Evolutionary conservation across 2,797 vertebrate species (phyloP), one percentile per base, ranked within the genome.

Genomic region (Clarias laeviceps): DNA sequence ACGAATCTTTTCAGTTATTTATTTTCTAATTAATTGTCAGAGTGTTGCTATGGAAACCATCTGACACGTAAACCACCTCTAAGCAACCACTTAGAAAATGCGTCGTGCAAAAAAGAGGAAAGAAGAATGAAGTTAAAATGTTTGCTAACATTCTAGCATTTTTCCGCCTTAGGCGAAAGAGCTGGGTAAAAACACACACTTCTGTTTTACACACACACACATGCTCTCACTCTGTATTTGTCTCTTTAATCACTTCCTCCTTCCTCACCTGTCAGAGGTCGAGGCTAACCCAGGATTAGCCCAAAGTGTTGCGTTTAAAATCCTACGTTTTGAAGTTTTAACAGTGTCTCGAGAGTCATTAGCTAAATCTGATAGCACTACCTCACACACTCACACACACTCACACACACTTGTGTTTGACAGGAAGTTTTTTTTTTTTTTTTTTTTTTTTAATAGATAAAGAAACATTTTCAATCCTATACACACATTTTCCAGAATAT

Each of bases 261-360:
- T 85, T 45, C 27, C 54, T 86, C 69, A 76, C 79, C 84, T 82
- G 61, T 59, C 61, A 54, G 29, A 37, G 34, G 29, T 56, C 15
- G 59, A 72, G 54, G 84, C 29, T 76, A 77, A 82, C 22, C 0
- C 14, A 74, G n/a, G 62, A 50, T 82, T 40, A 57, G 56, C 62
- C 82, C 32, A 76, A 82, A 77, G 80, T 82, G 70, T 82, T 61
- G 85, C 61, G 0, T 45, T 69, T 59, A 66, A 59, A 15, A 9
- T 70, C 29, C 32, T 57, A 18, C 3, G 17, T 66, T 40, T 65
- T 66, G 17, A 81, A 65, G 83, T 73, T 84, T 56, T 66, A 65
- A 50, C 22, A 50, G 17, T n/a, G 56, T 59, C 57, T 79, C 29
- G 9, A 29, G 40, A 80, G 40, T 29, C 78, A 29, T 80, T 65